Percentiles rank a stretch among this genome's conserved stretches.
These are phyloP conservation scores for Porites lobata DNA, from an alignment of 92 coral and sea anemone species.

Conservation along the genomic window DNA sequence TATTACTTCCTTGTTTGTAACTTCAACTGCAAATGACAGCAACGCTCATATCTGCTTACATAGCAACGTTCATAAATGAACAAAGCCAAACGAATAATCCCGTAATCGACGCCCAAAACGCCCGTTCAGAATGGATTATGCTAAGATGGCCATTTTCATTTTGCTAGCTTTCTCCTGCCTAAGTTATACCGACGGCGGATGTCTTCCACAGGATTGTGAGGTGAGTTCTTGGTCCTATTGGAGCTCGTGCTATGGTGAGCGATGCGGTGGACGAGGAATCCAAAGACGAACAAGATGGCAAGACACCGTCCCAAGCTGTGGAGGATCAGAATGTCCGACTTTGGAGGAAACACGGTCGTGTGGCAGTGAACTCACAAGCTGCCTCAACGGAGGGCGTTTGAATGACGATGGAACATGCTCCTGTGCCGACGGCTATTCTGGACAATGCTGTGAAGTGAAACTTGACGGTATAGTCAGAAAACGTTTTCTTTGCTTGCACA, in stretches of 20 bases:
- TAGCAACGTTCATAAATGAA: too few relatives aligned
- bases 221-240: slow-evolving; percentile 23
- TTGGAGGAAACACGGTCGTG: slow-evolving; percentile 4
- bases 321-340: slow-evolving; percentile 14
- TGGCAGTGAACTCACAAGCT: background rate
- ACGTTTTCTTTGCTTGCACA: too few relatives aligned
- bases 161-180: background rate
- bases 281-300: background rate
- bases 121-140: too few relatives aligned
- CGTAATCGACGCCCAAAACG: too few relatives aligned
- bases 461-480: too few relatives aligned
- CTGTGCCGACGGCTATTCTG: slow-evolving; percentile 2
- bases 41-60: too few relatives aligned
- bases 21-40: too few relatives aligned
- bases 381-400: slow-evolving; percentile 19
- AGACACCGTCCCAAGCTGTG: background rate
- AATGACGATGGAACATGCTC: background rate
- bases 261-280: background rate
- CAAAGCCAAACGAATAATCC: too few relatives aligned
- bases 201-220: background rate
- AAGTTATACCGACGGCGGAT: background rate
- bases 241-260: slow-evolving; percentile 1
- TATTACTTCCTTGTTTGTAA: too few relatives aligned
- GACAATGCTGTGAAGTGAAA: background rate
- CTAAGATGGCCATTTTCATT: background rate